Conservation (phyloP, 2,113 vertebrate genomes). For the Pelusios castaneus region DNA sequence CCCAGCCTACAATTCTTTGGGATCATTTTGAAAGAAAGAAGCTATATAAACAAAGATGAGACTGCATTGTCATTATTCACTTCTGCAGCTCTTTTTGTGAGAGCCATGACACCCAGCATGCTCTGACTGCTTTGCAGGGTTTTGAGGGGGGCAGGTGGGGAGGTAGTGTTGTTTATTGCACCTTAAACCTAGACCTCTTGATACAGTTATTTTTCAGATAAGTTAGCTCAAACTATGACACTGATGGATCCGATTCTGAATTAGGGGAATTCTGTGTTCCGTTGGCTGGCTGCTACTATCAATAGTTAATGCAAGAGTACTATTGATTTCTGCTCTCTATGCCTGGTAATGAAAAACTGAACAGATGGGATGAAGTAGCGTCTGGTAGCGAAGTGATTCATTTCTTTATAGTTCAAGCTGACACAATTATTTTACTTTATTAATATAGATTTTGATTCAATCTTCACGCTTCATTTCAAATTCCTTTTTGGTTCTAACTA, state of each 20-base stretch:
- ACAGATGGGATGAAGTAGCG: constrained; percentile 29
- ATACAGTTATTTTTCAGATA: constrained; percentile 28
- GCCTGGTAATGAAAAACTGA: constrained; percentile 30
- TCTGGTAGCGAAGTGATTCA: background rate
- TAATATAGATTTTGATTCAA: background rate
- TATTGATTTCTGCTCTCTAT: constrained; percentile 46
- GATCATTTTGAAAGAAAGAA: constrained; percentile 43
- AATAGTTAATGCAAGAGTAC: constrained; percentile 42
- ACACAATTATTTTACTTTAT: background rate
- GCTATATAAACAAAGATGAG: background rate
- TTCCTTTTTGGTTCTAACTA: background rate
- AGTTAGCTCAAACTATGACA: constrained; percentile 18
- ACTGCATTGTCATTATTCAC: constrained; percentile 15
- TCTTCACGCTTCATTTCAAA: background rate
- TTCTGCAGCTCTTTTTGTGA: background rate
- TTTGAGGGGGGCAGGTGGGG: rapidly evolving
- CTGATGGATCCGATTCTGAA: constrained; percentile 45
- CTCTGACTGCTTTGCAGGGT: background rate
- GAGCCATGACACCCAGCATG: background rate
- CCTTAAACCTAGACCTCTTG: constrained; percentile 29
- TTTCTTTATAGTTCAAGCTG: constrained; percentile 18
- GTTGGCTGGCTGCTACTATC: constrained; percentile 38
- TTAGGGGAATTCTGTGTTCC: constrained; percentile 27
- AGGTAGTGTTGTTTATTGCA: background rate
- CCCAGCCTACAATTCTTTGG: constrained; percentile 47